A percentile compares a stretch with the other conserved stretches of the same genome.
phyloP scores from a whole-genome alignment of 2,888 invertebrate genomes.

The Lasioglossum villosulum region DNA sequence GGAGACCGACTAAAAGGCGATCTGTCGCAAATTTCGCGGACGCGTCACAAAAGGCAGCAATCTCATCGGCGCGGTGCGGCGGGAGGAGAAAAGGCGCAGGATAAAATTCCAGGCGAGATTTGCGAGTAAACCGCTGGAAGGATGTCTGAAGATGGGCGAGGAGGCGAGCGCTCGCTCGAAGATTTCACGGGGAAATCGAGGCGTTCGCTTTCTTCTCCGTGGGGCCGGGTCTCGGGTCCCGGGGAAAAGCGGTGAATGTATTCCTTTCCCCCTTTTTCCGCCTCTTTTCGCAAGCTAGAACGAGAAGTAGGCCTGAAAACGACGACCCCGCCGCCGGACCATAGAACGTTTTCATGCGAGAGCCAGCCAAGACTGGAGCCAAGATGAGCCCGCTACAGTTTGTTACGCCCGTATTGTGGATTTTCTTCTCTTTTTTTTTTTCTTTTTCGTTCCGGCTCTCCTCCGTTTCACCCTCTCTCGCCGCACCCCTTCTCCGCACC shows the following conservation, averaged over 20 bases:
- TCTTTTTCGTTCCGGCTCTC: neutral
- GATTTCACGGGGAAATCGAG: slow-evolving; percentile 48
- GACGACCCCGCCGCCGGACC: slow-evolving; percentile 55
- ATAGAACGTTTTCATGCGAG: slow-evolving; percentile 67
- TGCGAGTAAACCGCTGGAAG: slow-evolving; percentile 25
- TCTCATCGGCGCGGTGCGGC: neutral
- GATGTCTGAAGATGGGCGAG: slow-evolving; percentile 9
- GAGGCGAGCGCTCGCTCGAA: slow-evolving; percentile 25
- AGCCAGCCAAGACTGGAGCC: slow-evolving; percentile 46
- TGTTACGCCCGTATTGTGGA: slow-evolving; percentile 72
- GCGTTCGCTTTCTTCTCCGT: slow-evolving; percentile 55
- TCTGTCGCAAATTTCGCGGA: neutral
- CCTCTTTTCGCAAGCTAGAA: slow-evolving; percentile 44
- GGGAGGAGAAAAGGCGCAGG: neutral
- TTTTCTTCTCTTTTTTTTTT: slow-evolving; percentile 52
- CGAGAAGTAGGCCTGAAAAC: slow-evolving; percentile 62
- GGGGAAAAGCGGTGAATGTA: slow-evolving; percentile 59
- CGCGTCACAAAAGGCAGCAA: neutral
- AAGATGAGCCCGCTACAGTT: slow-evolving; percentile 65
- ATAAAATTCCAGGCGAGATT: slow-evolving; percentile 28
- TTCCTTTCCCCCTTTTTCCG: slow-evolving; percentile 28
- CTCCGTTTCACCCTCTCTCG: slow-evolving; percentile 19
- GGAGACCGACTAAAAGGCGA: neutral
- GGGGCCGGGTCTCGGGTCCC: slow-evolving; percentile 1
- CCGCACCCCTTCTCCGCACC: slow-evolving; percentile 17